Evolutionary conservation across 1,140 invertebrate species (phyloP).

Genomic region (Dysdera silvatica): DNA sequence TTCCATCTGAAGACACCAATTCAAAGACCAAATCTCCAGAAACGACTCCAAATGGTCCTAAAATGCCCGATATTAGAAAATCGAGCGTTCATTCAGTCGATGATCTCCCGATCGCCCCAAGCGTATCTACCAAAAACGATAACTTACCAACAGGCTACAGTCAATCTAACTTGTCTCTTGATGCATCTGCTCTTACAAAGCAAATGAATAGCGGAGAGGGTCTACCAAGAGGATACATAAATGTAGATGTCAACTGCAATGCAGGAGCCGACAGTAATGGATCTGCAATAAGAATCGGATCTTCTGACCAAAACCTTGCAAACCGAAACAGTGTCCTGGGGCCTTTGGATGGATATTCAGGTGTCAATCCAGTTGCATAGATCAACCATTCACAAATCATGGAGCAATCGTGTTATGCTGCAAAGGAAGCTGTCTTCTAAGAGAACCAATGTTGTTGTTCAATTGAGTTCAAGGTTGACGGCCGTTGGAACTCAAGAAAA

Average conservation of each 20-base stretch:
- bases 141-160: conserved; percentile 33
- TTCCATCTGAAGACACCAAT: conserved; percentile 7
- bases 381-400: no score
- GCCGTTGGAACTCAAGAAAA: no score
- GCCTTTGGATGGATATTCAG: conserved; percentile 17
- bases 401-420: no score
- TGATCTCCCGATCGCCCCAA: conserved; percentile 15
- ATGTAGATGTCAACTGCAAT: conserved; percentile 32
- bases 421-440: no score
- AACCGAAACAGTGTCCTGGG: conserved; percentile 3
- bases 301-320: background rate
- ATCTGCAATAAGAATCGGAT: background rate
- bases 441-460: no score
- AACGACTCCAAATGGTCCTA: background rate
- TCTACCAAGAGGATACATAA: conserved; percentile 5
- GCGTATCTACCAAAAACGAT: conserved; percentile 29
- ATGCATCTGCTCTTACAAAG: conserved; percentile 44
- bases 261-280: conserved; percentile 11
- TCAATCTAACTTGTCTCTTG: conserved; percentile 47
- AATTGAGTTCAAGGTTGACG: no score
- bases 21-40: background rate
- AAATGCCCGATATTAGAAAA: background rate
- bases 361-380: conserved; percentile 26
- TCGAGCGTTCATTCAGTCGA: conserved; percentile 10
- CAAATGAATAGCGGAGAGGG: conserved; percentile 11